phyloP scores from a whole-genome alignment of 2,797 vertebrate species.

The Peromyscus aztecus region DNA sequence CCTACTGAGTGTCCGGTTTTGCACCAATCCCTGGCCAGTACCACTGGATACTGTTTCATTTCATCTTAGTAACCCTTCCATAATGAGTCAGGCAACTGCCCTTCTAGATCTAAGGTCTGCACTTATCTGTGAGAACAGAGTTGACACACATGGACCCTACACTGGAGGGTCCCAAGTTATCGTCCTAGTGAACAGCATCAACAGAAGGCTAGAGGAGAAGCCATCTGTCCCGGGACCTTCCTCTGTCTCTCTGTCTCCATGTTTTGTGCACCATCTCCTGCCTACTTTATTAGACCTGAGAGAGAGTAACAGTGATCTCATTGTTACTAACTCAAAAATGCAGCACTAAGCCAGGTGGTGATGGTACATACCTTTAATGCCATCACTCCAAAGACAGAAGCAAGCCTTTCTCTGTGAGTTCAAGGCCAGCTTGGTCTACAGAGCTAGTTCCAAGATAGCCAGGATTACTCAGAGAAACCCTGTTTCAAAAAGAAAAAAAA shows the following conservation, averaged over 20 bases:
- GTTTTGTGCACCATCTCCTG: neutral
- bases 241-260: neutral
- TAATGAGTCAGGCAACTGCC: neutral
- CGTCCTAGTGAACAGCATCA: neutral
- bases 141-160: neutral
- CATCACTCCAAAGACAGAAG: neutral
- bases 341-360: neutral
- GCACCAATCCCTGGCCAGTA: neutral
- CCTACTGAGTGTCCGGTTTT: neutral
- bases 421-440: neutral
- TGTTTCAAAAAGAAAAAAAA: neutral
- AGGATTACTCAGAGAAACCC: neutral
- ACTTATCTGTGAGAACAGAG: neutral
- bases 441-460: neutral
- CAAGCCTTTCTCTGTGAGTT: neutral
- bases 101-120: neutral
- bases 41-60: neutral
- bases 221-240: neutral
- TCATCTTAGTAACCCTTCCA: neutral
- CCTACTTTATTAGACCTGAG: neutral
- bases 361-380: neutral
- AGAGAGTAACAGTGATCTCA: neutral
- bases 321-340: neutral
- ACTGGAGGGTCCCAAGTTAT: fast-evolving
- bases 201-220: neutral